Evolutionary conservation across 2,797 vertebrate species (phyloP), one percentile per base, ranked within the genome.

Genomic region (Coreius guichenoti): DNA sequence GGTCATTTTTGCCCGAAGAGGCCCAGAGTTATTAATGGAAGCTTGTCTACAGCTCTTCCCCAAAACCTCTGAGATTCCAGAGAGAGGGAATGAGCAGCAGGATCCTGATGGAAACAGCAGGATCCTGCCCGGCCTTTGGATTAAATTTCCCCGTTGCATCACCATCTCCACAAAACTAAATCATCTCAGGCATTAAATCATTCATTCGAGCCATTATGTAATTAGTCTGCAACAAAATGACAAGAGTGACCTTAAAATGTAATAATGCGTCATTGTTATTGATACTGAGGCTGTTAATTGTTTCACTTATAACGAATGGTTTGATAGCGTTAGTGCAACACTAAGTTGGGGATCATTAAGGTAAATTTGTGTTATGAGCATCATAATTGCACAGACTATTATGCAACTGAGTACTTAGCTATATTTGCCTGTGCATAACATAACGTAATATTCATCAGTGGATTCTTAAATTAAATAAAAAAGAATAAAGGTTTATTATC

Each of bases 351-450:
- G 63, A 51, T 65, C 61, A 51, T 47, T n/a, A 23, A 83, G 26
- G 16, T 29, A 77, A 77, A 69, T 31, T 14, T 29, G 12, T 3
- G 12, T 43, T 56, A 77, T 68, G 45, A 68, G 16, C 19, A 61
- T 65, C 56, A 83, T 81, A 47, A 73, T 73, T 31, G 29, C 70
- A 49, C 56, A 75, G 81, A 61, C 47, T 54, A 23, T 75, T 83
- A 36, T 83, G 56, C 56, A 75, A 81, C 79, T 17, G 19, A 33
- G 61, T 36, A 36, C 79, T 54, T 36, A 9, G 39, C 39, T 9
- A 16, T n/a, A 68, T 69, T 54, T 36, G 29, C 12, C 33, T 56
- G 49, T 36, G 31, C n/a, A 61, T 29, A 45, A 12, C n/a, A 61
- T 69, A 49, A 54, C 0, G 29, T 14, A 33, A 76, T 33, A 80